phyloP scores from a whole-genome alignment of 2,113 vertebrate species.

The Lucifuga dentata region DNA sequence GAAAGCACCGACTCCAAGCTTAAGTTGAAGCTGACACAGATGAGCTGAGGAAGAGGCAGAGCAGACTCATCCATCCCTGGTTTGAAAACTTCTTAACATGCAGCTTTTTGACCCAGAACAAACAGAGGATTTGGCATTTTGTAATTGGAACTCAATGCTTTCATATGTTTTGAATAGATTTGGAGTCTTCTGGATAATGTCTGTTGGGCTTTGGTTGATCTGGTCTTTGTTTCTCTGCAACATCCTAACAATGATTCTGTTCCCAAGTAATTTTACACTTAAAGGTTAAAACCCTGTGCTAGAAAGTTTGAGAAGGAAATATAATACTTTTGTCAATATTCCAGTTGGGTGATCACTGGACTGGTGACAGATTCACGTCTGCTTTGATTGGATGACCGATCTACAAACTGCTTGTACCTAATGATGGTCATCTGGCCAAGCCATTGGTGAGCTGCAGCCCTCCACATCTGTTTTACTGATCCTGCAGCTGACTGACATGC shows the following conservation, averaged over 20 bases:
- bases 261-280: slow-evolving; percentile 4
- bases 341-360: slow-evolving; percentile 21
- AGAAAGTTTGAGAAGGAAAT: slow-evolving; percentile 12
- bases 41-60: slow-evolving; percentile 16
- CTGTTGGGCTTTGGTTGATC: background rate
- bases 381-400: slow-evolving; percentile 41
- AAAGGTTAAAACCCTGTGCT: background rate
- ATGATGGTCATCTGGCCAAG: slow-evolving; percentile 31
- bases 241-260: background rate
- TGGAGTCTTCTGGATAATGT: slow-evolving; percentile 19
- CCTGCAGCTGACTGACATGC: slow-evolving; percentile 13
- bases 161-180: slow-evolving; percentile 56
- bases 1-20: too few relatives aligned
- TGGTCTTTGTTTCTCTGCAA: background rate
- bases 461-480: slow-evolving; percentile 54
- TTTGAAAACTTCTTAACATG: slow-evolving; percentile 40
- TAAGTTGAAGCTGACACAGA: slow-evolving; percentile 51
- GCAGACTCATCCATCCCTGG: slow-evolving; percentile 14
- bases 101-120: slow-evolving; percentile 24
- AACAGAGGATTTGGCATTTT: slow-evolving; percentile 35
- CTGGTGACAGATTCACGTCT: slow-evolving; percentile 41
- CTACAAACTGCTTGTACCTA: slow-evolving; percentile 17
- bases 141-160: slow-evolving; percentile 18
- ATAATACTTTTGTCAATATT: background rate
- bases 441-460: slow-evolving; percentile 7